Percentiles rank a stretch among this genome's conserved stretches.
Conservation (phyloP, 2,113 vertebrate species). For the Pundamilia nyererei region DNA sequence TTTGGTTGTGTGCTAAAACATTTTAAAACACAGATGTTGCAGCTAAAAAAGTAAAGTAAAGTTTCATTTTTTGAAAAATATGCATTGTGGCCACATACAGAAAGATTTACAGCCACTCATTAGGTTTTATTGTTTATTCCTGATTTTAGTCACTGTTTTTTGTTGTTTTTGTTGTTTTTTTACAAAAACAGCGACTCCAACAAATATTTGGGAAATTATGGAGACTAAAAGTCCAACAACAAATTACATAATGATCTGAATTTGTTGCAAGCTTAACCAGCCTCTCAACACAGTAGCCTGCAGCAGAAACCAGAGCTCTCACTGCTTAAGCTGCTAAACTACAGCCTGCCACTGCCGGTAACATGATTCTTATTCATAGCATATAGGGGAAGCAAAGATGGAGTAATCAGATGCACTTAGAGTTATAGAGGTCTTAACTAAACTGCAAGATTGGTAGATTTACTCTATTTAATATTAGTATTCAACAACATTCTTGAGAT, state of each 20-base stretch:
- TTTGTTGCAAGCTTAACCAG: conserved; percentile 24
- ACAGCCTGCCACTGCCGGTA: conserved; percentile 7
- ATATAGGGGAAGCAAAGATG: conserved; percentile 1
- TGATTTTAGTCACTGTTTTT: not conserved
- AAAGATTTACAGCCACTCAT: not conserved
- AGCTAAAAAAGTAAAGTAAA: not conserved
- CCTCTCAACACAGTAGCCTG: conserved; percentile 10
- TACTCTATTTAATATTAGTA: conserved; percentile 2
- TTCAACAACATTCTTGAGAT: not conserved
- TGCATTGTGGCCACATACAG: not conserved
- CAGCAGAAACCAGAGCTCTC: conserved; percentile 37
- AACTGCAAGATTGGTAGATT: not conserved
- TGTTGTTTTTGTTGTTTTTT: not conserved
- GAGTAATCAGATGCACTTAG: conserved; percentile 14
- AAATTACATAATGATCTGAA: conserved; percentile 8
- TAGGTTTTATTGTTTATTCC: not conserved
- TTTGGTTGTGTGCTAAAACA: not conserved
- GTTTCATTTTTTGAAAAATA: not conserved
- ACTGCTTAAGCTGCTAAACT: conserved; percentile 9
- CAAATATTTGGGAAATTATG: not conserved
- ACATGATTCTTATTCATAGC: conserved; percentile 25
- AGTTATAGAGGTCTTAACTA: conserved; percentile 8
- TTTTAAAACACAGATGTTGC: not conserved
- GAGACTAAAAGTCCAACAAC: not conserved
- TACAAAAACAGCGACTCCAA: not conserved